Evolutionary conservation across 2,797 vertebrate species (phyloP), one percentile per base, ranked within the genome.

Genomic region (Nannoperca australis): DNA sequence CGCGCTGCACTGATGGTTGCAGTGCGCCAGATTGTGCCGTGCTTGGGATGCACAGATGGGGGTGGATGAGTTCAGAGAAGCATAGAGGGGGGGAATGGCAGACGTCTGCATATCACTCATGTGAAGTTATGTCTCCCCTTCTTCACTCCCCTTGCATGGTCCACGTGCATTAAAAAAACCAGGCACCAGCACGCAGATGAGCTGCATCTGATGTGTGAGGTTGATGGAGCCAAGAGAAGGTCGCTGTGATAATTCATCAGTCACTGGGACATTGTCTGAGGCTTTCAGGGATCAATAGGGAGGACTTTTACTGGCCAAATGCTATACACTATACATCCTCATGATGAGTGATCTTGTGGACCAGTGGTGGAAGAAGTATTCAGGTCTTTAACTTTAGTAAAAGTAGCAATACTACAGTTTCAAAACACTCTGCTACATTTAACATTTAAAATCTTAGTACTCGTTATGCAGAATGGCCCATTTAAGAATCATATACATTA

Each of bases 11-110:
- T 92, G 91, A 91, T 92, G 89, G 87, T 40, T 83, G 74, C 74
- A 69, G 74, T 15, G 80, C 61, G 89, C 84, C 92, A 93, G 92
- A 93, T 88, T 91, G 93, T 55, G 83, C 74, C 50, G 60, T 63
- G 81, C 78, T 78, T 70, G 42, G 70, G 69, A 79, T 73, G 92
- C 91, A 92, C 93, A 94, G 93, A 94, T 94, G 92, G 91, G 76
- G 70, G 70, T 56, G 85, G 91, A 84, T 88, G 87, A 91, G 91
- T 92, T 91, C 89, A 93, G 86, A 91, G 79, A 88, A 81, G 82
- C 79, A 84, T 73, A 73, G 82, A 85, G 84, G 85, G 88, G 85
- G 89, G 85, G 82, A 78, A 76, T 45, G 87, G 83, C 89, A 87
- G 88, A 66, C 85, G 78, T 82, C 83, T 75, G 88, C 78, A 81